These are phyloP conservation scores for Carlito syrichta DNA, from an alignment of 2,113 vertebrate species.

Conservation along the genomic window DNA sequence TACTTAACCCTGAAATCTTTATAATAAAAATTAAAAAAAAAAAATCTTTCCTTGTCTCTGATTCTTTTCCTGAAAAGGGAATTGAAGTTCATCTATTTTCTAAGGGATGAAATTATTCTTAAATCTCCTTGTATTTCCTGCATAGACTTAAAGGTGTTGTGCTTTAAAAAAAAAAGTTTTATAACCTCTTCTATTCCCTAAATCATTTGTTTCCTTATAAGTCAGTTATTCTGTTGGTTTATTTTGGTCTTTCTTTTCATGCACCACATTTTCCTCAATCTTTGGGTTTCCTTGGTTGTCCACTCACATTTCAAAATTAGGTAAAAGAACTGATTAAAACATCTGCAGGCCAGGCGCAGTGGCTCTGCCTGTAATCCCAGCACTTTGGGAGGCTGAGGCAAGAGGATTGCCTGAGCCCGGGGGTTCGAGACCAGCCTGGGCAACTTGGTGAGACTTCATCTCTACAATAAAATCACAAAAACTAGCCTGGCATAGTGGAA, in stretches of 20 bases:
- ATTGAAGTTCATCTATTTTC: not conserved
- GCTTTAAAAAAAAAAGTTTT: not conserved
- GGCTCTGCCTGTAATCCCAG: too few species aligned
- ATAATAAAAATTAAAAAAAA: too few species aligned
- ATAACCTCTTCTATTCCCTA: not conserved
- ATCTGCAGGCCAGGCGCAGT: too few species aligned
- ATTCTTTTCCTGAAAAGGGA: not conserved
- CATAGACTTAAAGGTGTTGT: not conserved
- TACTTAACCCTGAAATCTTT: too few species aligned
- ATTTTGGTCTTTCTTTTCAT: not conserved
- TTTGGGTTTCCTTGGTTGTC: not conserved
- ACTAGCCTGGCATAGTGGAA: too few species aligned
- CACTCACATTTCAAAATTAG: not conserved
- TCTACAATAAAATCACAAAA: too few species aligned
- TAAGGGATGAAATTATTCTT: not conserved
- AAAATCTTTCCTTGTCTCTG: not conserved
- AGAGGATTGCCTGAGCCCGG: too few species aligned
- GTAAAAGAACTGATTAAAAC: not conserved
- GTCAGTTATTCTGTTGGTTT: not conserved
- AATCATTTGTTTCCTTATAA: not conserved
- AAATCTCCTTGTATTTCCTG: not conserved
- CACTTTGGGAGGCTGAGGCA: too few species aligned
- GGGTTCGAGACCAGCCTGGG: too few species aligned
- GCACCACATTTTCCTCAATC: not conserved
- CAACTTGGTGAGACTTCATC: too few species aligned